A percentile compares a stretch with the other conserved stretches of the same genome.
These are phyloP conservation scores for Coranthus polyacanthus DNA, from an alignment of 2,797 vertebrate species.

Conservation along the genomic window DNA sequence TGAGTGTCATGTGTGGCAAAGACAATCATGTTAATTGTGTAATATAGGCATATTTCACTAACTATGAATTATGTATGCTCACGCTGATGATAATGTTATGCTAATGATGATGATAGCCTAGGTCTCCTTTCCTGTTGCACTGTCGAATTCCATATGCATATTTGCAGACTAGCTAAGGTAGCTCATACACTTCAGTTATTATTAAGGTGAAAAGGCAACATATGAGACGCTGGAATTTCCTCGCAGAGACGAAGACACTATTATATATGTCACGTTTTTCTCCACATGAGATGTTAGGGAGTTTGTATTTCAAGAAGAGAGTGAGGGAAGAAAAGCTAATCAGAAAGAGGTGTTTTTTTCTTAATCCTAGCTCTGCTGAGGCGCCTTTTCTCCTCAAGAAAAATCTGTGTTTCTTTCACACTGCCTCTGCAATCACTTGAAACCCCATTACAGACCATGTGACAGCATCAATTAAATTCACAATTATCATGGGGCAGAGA, in stretches of 20 bases:
- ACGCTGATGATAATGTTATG: conserved; percentile 67
- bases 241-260: conserved; percentile 30
- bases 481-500: conserved; percentile 78
- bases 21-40: conserved; percentile 59
- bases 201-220: conserved; percentile 45
- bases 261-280: conserved; percentile 58
- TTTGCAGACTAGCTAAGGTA: conserved; percentile 33
- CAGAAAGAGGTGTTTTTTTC: conserved; percentile 61
- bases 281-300: conserved; percentile 49
- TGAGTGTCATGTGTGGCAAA: conserved; percentile 16
- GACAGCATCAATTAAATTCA: conserved; percentile 85
- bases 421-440: conserved; percentile 77
- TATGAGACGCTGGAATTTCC: conserved; percentile 22
- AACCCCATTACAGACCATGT: conserved; percentile 79
- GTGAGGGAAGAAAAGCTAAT: conserved; percentile 65
- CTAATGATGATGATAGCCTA: conserved; percentile 62
- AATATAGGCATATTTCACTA: conserved; percentile 57
- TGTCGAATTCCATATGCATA: conserved; percentile 43
- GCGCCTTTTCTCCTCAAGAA: conserved; percentile 70
- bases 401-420: conserved; percentile 67
- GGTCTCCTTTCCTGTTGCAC: conserved; percentile 62
- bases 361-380: conserved; percentile 78
- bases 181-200: conserved; percentile 8
- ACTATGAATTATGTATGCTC: conserved; percentile 69
- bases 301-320: conserved; percentile 71